Evolutionary conservation across 2,888 invertebrate genomes (phyloP), one percentile per base, ranked within the genome.

Genomic region (Caenorhabditis zanzibari): DNA sequence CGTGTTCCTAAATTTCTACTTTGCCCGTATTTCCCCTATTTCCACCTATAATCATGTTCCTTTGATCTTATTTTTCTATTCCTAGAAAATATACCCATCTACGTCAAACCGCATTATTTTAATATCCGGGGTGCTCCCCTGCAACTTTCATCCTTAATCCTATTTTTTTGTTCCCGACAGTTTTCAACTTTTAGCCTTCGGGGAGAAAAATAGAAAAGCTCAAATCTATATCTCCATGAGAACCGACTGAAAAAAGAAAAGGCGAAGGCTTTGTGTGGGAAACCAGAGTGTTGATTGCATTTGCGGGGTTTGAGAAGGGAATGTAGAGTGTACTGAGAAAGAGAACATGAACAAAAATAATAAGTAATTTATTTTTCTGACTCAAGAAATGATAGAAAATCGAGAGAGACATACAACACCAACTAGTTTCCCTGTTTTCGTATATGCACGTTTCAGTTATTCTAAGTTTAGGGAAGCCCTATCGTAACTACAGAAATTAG

Each of bases 301-400:
- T 58, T 59, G 44, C 24, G 32, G 28, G 26, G 12, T n/a, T 19
- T 24, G 35, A 35, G 41, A 22, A n/a, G n/a, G 16, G 52, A 35
- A 54, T 58, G 28, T 7, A 41, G 32, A 19, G 47, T 38, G 81
- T 47, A 64, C 28, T 28, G 44, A 47, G 44, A 47, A 14, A 47
- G 24, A 64, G 61, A 61, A 41, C 38, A 41, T 14, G 32, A 16
- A n/a, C n/a, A n/a, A n/a, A 38, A 24, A 19, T 12, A 24, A 41
- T 19, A 61, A 61, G 35, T 61, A 61, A 61, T 61, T 41, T 61
- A 61, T 61, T 61, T n/a, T 54, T 61, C 61, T 24, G 38, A 41
- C 24, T 61, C 61, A 22, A 61, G 22, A 61, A 61, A 14, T 61
- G 22, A 35, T 59, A 59, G 59, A 19, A 49, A 38, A 16, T 12